A percentile compares a stretch with the other conserved stretches of the same genome.
phyloP scores from a whole-genome alignment of 2,888 invertebrate species.

The Bhutanitis thaidina region DNA sequence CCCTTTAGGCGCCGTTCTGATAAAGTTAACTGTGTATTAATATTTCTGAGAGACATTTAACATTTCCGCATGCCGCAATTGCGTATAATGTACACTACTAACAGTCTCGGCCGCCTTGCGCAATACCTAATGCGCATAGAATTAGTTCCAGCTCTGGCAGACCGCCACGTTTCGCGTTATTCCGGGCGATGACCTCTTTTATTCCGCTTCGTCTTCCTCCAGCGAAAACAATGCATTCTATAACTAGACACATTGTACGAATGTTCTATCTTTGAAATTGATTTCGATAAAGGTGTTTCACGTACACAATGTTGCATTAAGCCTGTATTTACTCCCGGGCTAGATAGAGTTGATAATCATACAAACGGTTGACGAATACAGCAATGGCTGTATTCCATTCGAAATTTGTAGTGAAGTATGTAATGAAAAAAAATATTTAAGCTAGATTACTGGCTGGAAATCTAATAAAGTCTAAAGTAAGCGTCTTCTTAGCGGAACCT shows the following conservation, averaged over 20 bases:
- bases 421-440: too few relatives aligned
- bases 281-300: too few relatives aligned
- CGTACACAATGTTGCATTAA: too few relatives aligned
- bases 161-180: slow-evolving; percentile 51
- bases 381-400: too few relatives aligned
- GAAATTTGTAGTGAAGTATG: too few relatives aligned
- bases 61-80: slow-evolving; percentile 36
- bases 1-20: neutral
- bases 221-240: slow-evolving; percentile 52
- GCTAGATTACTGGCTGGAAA: too few relatives aligned
- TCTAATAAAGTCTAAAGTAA: too few relatives aligned
- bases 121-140: slow-evolving; percentile 48
- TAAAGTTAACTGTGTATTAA: slow-evolving; percentile 7
- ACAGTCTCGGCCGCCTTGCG: slow-evolving; percentile 34
- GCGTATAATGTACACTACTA: slow-evolving; percentile 10
- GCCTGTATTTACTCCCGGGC: too few relatives aligned
- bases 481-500: too few relatives aligned
- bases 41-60: slow-evolving; percentile 12
- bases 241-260: slow-evolving; percentile 27
- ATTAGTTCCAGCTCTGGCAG: slow-evolving; percentile 48
- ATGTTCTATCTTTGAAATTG: too few relatives aligned
- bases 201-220: slow-evolving; percentile 30
- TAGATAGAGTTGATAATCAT: too few relatives aligned
- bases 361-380: too few relatives aligned
- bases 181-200: slow-evolving; percentile 59